Evolutionary conservation across 2,888 invertebrate genomes (phyloP).

Genomic region (Xylocampa areola): DNA sequence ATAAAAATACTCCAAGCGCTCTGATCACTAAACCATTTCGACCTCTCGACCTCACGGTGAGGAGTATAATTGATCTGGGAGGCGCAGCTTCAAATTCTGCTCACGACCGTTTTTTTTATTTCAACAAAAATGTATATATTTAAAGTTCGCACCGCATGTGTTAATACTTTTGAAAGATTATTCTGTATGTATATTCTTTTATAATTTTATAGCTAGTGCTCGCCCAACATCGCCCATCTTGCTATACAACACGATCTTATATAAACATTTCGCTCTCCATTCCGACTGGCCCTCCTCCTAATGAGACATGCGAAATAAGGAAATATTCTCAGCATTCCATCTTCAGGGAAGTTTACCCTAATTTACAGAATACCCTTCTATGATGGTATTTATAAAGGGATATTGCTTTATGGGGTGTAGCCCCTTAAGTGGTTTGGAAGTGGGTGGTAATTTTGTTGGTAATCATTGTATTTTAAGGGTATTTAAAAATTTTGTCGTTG

Average conservation of each 20-base stretch:
- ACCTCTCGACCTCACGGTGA: too few relatives aligned
- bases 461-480: background rate
- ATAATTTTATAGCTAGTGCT: background rate
- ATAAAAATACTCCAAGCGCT: too few relatives aligned
- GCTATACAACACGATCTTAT: background rate
- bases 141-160: too few relatives aligned
- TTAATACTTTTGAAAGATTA: too few relatives aligned
- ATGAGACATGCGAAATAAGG: slow-evolving; percentile 45
- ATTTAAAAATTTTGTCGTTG: too few relatives aligned
- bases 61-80: too few relatives aligned
- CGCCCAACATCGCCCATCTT: background rate
- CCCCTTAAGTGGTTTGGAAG: slow-evolving; percentile 21
- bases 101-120: too few relatives aligned
- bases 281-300: slow-evolving; percentile 16
- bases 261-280: slow-evolving; percentile 32
- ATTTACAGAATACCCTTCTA: slow-evolving; percentile 36
- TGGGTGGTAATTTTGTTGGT: slow-evolving; percentile 1
- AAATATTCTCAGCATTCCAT: slow-evolving; percentile 36
- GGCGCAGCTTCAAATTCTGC: too few relatives aligned
- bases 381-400: slow-evolving; percentile 35
- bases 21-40: too few relatives aligned
- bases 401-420: slow-evolving; percentile 8
- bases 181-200: too few relatives aligned
- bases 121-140: too few relatives aligned
- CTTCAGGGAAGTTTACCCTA: slow-evolving; percentile 34